A percentile compares a stretch with the other conserved stretches of the same genome.
Conservation (phyloP, 1,140 invertebrate genomes). For the Zaprionus camerounensis region DNA sequence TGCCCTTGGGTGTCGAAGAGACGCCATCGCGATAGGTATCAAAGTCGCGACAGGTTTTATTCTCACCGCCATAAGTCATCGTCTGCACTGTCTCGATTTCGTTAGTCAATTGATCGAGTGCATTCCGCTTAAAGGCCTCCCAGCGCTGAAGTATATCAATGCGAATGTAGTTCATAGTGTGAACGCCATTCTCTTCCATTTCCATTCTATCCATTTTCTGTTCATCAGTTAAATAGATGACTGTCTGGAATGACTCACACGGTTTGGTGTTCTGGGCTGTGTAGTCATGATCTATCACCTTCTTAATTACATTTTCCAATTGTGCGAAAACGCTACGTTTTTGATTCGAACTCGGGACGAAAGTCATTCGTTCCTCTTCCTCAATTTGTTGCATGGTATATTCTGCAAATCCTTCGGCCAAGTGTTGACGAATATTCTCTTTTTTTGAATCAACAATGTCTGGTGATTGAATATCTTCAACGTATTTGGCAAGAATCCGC, state of each 20-base stretch:
- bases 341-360: background rate
- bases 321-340: slow-evolving; percentile 56
- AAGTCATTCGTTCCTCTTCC: slow-evolving; percentile 37
- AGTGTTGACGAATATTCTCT: slow-evolving; percentile 5
- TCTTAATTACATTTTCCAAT: slow-evolving; percentile 52
- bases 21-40: slow-evolving; percentile 40
- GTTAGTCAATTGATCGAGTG: slow-evolving; percentile 54
- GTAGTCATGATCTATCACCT: background rate
- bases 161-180: slow-evolving; percentile 51
- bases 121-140: slow-evolving; percentile 63
- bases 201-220: slow-evolving; percentile 35
- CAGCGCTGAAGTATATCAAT: slow-evolving; percentile 53
- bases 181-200: slow-evolving; percentile 31
- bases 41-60: slow-evolving; percentile 15
- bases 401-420: slow-evolving; percentile 57
- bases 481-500: slow-evolving; percentile 39
- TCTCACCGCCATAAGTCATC: slow-evolving; percentile 34
- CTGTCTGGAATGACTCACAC: background rate
- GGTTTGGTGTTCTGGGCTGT: too few species aligned
- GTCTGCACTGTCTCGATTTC: slow-evolving; percentile 68
- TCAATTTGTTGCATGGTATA: slow-evolving; percentile 59
- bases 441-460: background rate
- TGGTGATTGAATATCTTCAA: too few species aligned
- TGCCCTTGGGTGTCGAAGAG: slow-evolving; percentile 54
- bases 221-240: slow-evolving; percentile 18